Evolutionary conservation across 2,888 invertebrate genomes (phyloP), one percentile per base, ranked within the genome.

Genomic region (Synergus laeviventris): DNA sequence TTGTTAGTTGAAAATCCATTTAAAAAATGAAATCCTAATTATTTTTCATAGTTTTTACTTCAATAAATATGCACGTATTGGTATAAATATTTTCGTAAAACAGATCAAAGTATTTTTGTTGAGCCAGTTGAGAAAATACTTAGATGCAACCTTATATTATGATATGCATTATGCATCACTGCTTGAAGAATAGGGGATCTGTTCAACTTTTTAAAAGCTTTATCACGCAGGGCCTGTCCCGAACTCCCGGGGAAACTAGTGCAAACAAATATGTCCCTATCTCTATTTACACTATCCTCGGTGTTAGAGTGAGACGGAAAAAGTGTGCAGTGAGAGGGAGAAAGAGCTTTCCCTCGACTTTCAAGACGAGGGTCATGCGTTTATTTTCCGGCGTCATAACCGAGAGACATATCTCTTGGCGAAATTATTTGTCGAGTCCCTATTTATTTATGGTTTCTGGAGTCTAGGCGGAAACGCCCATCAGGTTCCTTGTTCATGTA

Each of bases 191-290:
- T 49, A 21, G 24, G 66, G 70, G 49, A 49, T 31, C 70, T 75
- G 78, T 66, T 74, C 73, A 62, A 62, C 70, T 79, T 81, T 78
- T 73, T 78, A 49, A 73, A 54, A 78, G 74, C 74, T 76, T 81
- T 79, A 78, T 79, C 78, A 73, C 70, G 49, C 59, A 74, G 36
- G 62, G 74, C 38, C 77, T 77, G 84, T 84, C 81, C 79, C 45
- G 74, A 76, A 80, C 83, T 84, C 81, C 79, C 45, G 74, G 76
- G 81, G 78, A 84, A 83, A 83, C 84, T 81, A 85, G 81, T 76
- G 80, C 81, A 84, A 85, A 86, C 83, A 86, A 85, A 86, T 84
- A 85, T 78, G 79, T 78, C 74, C 78, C 78, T 73, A 76, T 79
- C 75, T 76, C 74, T 74, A 77, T 77, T 80, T 74, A 36, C 76